Conservation (phyloP, 1,140 invertebrate genomes). For the Metopolophium dirhodum region DNA sequence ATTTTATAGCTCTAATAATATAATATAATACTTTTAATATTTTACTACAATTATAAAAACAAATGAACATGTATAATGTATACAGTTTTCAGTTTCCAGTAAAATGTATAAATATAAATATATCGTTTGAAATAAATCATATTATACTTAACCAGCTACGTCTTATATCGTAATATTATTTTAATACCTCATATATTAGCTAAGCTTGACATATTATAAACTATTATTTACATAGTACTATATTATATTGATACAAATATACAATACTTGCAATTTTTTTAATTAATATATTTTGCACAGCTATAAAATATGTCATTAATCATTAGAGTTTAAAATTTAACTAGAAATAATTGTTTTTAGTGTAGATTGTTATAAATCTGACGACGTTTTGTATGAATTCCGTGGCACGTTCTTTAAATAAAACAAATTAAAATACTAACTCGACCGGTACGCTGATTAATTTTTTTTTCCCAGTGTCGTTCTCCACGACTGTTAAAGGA, state of each 20-base stretch:
- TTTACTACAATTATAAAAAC: neutral
- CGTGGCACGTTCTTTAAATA: neutral
- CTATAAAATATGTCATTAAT: neutral
- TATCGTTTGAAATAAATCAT: neutral
- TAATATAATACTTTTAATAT: no score
- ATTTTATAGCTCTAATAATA: neutral
- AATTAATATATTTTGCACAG: neutral
- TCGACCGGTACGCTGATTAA: neutral
- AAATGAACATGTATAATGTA: neutral
- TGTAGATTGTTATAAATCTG: neutral
- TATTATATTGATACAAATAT: neutral
- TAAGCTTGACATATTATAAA: neutral
- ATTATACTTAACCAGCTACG: neutral
- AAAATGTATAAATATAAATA: neutral
- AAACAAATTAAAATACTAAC: neutral
- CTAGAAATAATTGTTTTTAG: neutral
- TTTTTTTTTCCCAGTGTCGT: neutral
- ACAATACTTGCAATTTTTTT: neutral
- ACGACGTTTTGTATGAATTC: neutral
- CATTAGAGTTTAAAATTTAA: neutral
- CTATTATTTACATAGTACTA: neutral
- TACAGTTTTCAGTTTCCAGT: no score
- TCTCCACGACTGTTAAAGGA: neutral
- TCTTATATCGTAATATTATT: neutral
- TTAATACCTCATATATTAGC: neutral